Evolutionary conservation across 1,140 invertebrate species (phyloP).

Genomic region (Solenopsis invicta): DNA sequence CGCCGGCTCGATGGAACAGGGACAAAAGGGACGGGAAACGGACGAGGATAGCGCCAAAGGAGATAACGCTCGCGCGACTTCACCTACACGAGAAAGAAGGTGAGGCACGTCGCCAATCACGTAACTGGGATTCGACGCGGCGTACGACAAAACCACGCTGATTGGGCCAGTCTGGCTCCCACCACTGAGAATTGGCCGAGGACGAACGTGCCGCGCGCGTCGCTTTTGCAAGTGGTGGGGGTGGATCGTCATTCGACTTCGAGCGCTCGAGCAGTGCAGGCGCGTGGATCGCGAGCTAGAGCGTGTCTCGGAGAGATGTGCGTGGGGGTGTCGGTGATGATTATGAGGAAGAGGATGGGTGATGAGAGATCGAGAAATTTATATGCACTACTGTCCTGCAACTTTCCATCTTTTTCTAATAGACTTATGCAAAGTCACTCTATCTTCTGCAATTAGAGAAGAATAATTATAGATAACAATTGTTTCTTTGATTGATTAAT

Average conservation of each 20-base stretch:
- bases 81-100: constrained; percentile 61
- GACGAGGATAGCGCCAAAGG: not conserved
- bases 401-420: not conserved
- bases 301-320: constrained; percentile 59
- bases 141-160: constrained; percentile 77
- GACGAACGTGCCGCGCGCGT: constrained; percentile 78
- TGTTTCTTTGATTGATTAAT: not conserved
- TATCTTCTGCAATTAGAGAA: not conserved
- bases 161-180: constrained; percentile 78
- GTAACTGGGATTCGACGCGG: constrained; percentile 80
- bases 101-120: constrained; percentile 76
- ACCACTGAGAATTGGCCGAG: constrained; percentile 65
- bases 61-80: constrained; percentile 52
- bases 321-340: constrained; percentile 46
- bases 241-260: constrained; percentile 79
- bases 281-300: constrained; percentile 75
- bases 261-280: constrained; percentile 67
- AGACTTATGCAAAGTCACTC: not conserved
- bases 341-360: constrained; percentile 55
- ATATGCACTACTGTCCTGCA: constrained; percentile 30
- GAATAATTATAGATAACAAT: not conserved
- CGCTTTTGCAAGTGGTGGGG: constrained; percentile 77
- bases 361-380: constrained; percentile 34
- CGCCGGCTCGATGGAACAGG: constrained; percentile 18
- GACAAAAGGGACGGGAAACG: not conserved